A percentile compares a stretch with the other conserved stretches of the same genome.
Evolutionary conservation across 2,888 invertebrate species (phyloP).

Genomic region (Hipparchia semele): DNA sequence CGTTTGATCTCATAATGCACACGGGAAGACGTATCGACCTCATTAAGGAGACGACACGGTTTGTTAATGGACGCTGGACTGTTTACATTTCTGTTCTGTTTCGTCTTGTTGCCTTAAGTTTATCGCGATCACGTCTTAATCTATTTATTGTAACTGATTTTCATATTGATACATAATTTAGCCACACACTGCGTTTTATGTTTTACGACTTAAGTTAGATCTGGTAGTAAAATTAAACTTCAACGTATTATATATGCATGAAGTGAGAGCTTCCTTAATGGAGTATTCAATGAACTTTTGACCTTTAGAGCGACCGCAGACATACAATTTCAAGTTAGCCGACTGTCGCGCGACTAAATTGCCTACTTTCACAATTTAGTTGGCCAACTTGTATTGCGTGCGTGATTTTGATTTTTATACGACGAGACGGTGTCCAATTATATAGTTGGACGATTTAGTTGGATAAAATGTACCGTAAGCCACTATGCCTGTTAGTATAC

Average conservation of each 20-base stretch:
- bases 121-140: constrained; percentile 27
- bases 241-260: background rate
- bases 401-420: too few relatives aligned
- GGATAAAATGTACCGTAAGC: too few relatives aligned
- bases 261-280: background rate
- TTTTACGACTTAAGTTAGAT: constrained; percentile 1
- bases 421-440: too few relatives aligned
- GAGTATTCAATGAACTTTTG: background rate
- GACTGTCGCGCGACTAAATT: too few relatives aligned
- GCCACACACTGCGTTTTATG: constrained; percentile 24
- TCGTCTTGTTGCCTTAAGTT: constrained; percentile 34
- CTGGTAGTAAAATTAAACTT: background rate
- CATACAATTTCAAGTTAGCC: too few relatives aligned
- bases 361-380: too few relatives aligned
- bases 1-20: constrained; percentile 74
- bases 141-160: constrained; percentile 24
- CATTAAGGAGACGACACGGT: constrained; percentile 68
- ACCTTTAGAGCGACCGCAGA: background rate
- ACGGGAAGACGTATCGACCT: constrained; percentile 69
- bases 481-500: too few relatives aligned
- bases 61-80: constrained; percentile 70
- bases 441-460: too few relatives aligned
- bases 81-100: constrained; percentile 64
- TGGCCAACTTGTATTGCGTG: too few relatives aligned
- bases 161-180: constrained; percentile 22